Evolutionary conservation across 2,888 invertebrate genomes (phyloP).

Genomic region (Schizotus pectinicornis): DNA sequence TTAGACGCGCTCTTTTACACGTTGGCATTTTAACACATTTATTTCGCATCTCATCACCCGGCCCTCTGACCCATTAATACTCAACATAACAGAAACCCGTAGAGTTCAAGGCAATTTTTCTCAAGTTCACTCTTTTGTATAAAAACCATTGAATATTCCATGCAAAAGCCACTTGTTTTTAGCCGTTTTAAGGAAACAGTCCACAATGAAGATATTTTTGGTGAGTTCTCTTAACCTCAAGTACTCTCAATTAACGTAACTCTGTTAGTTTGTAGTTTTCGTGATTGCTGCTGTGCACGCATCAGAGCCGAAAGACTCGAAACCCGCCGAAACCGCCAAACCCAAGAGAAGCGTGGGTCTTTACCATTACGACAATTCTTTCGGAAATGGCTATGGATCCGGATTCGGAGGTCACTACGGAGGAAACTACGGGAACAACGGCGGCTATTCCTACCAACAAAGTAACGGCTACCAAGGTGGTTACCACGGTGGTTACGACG

Average conservation of each 20-base stretch:
- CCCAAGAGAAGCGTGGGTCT: conserved; percentile 25
- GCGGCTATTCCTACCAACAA: neutral
- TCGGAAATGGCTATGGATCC: conserved; percentile 12
- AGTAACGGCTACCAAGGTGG: no score
- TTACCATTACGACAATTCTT: conserved; percentile 3
- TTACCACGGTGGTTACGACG: no score
- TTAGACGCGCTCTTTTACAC: neutral
- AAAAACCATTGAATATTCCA: neutral
- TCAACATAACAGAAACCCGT: neutral
- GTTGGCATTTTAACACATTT: neutral
- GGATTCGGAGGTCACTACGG: conserved; percentile 18
- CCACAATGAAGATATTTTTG: conserved; percentile 31
- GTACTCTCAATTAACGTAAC: conserved; percentile 15
- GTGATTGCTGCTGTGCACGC: conserved; percentile 21
- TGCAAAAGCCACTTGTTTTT: neutral
- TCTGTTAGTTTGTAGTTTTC: conserved; percentile 20
- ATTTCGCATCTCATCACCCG: neutral
- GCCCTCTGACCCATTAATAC: conserved; percentile 13
- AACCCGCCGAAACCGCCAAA: conserved; percentile 11
- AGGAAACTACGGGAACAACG: conserved; percentile 4
- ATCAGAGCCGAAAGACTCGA: conserved; percentile 7
- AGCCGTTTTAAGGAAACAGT: neutral
- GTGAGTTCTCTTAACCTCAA: conserved; percentile 23
- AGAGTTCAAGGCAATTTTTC: neutral
- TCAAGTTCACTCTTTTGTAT: neutral